Evolutionary conservation across 1,140 invertebrate species (phyloP).

Genomic region (Drosophila rufa): DNA sequence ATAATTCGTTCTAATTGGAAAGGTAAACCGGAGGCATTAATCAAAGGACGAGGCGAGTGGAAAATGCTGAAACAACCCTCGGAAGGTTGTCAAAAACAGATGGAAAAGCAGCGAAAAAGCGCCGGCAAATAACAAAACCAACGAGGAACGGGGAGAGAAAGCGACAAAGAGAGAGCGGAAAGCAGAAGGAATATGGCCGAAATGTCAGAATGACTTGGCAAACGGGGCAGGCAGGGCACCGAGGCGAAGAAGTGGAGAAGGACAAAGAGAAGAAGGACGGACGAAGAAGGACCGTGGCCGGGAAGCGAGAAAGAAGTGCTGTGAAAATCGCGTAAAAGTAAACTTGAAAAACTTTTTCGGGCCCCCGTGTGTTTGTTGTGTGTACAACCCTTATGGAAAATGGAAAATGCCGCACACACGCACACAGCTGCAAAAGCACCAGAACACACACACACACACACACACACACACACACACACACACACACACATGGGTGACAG

Average conservation of each 20-base stretch:
- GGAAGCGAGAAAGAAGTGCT: slow-evolving; percentile 40
- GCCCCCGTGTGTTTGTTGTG: slow-evolving; percentile 9
- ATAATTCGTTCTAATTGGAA: slow-evolving; percentile 49
- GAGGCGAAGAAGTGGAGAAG: slow-evolving; percentile 12
- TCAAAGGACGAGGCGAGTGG: slow-evolving; percentile 34
- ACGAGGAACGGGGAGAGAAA: slow-evolving; percentile 7
- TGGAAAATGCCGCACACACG: slow-evolving; percentile 44
- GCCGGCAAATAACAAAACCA: slow-evolving; percentile 64
- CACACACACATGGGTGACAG: slow-evolving; percentile 21
- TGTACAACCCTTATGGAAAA: slow-evolving; percentile 52
- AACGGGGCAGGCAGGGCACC: slow-evolving; percentile 11
- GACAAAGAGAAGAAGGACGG: slow-evolving; percentile 13
- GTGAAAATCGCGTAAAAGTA: slow-evolving; percentile 69
- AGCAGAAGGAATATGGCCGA: slow-evolving; percentile 58
- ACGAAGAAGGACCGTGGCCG: slow-evolving; percentile 13
- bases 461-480: background rate
- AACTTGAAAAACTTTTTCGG: slow-evolving; percentile 73
- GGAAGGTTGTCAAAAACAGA: slow-evolving; percentile 58
- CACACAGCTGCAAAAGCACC: background rate
- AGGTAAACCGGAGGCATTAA: slow-evolving; percentile 39
- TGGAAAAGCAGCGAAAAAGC: slow-evolving; percentile 54
- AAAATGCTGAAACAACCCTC: slow-evolving; percentile 66
- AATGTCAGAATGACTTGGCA: slow-evolving; percentile 48
- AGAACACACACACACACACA: too few species aligned
- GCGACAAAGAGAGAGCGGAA: slow-evolving; percentile 17